Evolutionary conservation across 2,797 vertebrate genomes (phyloP).

Genomic region (Falco rusticolus): DNA sequence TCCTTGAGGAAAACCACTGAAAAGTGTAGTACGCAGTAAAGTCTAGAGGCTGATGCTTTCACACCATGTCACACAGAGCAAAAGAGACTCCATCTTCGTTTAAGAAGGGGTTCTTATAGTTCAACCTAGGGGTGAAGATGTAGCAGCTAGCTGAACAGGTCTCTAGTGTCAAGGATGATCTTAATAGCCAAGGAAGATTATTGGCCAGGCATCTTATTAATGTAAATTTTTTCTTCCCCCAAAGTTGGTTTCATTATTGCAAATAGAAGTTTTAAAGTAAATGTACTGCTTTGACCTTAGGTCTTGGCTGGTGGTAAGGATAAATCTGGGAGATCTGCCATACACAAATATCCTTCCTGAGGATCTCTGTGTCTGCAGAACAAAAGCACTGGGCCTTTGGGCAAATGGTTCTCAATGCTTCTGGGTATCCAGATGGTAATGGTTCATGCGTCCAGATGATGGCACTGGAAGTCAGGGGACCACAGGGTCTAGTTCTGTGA

Average conservation of each 20-base stretch:
- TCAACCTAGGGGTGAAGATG: neutral
- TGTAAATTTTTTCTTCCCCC: fast-evolving
- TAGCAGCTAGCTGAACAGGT: neutral
- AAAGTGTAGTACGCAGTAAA: neutral
- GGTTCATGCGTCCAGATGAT: neutral
- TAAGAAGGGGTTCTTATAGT: neutral
- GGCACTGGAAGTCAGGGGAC: neutral
- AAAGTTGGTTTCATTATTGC: neutral
- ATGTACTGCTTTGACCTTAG: neutral
- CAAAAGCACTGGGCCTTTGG: neutral
- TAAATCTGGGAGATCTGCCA: neutral
- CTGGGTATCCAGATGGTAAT: neutral
- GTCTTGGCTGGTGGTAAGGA: neutral
- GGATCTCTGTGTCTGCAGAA: neutral
- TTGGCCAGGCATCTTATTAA: neutral
- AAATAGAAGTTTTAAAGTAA: neutral
- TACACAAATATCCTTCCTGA: neutral
- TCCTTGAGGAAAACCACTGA: neutral
- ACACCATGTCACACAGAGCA: neutral
- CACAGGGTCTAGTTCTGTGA: neutral
- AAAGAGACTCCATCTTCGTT: neutral
- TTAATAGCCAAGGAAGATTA: neutral
- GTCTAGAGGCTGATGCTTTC: neutral
- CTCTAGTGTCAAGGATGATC: neutral
- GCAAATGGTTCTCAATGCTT: neutral